These are phyloP conservation scores for Ptychoptera contaminata DNA, from an alignment of 2,888 invertebrate species.

Conservation along the genomic window DNA sequence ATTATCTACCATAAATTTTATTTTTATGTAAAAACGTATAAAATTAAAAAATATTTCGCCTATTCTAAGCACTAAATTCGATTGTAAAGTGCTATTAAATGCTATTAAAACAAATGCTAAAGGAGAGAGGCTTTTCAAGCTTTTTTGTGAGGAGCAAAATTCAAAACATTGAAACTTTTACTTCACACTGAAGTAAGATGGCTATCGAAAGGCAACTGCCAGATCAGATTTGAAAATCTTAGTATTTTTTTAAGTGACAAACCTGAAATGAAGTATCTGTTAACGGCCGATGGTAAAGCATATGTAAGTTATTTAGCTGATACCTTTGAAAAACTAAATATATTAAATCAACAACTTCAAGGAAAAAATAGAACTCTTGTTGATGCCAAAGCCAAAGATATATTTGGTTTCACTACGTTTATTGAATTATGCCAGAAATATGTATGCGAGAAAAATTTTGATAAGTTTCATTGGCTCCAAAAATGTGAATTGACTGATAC, in stretches of 20 bases:
- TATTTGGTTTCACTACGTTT: not conserved
- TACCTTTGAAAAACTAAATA: conserved; percentile 5
- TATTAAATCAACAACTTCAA: conserved; percentile 4
- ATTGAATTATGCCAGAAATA: not conserved
- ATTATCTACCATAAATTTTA: too few relatives aligned
- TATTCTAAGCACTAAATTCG: too few relatives aligned
- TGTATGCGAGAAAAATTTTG: too few relatives aligned
- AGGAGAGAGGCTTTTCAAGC: too few relatives aligned
- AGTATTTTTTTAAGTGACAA: not conserved
- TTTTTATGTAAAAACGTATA: too few relatives aligned
- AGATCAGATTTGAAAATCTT: conserved; percentile 4
- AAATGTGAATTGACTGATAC: conserved; percentile 2
- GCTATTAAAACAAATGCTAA: too few relatives aligned
- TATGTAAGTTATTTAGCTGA: conserved; percentile 3
- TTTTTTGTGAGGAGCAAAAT: too few relatives aligned
- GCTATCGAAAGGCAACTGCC: conserved; percentile 4
- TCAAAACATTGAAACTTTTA: too few relatives aligned
- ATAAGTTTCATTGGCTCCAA: too few relatives aligned
- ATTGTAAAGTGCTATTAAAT: too few relatives aligned
- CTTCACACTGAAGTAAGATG: not conserved
- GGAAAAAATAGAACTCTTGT: not conserved
- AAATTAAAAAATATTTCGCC: too few relatives aligned
- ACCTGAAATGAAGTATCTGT: conserved; percentile 5
- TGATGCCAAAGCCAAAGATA: not conserved
- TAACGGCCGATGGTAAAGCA: conserved; percentile 4